These are phyloP conservation scores for Sceloporus tristichus DNA, from an alignment of 2,113 vertebrate species.

Conservation along the genomic window DNA sequence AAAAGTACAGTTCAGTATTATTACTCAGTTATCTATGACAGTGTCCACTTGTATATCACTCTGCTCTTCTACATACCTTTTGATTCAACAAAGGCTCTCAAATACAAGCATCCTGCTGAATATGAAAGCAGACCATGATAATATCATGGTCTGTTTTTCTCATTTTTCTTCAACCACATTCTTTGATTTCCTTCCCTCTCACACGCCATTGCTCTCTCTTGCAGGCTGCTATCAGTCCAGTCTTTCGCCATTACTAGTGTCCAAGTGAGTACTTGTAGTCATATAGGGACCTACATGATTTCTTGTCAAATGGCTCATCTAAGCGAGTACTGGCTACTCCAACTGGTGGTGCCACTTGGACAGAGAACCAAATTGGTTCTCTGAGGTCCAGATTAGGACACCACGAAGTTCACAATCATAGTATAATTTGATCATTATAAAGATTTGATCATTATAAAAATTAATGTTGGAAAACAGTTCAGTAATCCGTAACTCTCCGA, in stretches of 20 bases:
- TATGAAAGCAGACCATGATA: neutral
- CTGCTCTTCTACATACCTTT: neutral
- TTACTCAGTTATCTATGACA: neutral
- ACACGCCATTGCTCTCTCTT: neutral
- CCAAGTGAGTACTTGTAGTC: neutral
- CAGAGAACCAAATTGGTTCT: neutral
- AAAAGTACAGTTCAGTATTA: neutral
- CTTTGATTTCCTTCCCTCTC: neutral
- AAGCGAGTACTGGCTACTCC: neutral
- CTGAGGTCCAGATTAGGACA: neutral
- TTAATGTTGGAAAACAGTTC: neutral
- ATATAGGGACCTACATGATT: neutral
- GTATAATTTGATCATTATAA: neutral
- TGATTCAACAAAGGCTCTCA: neutral
- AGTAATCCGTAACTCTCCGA: neutral
- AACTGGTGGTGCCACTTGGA: neutral
- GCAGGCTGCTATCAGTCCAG: no score
- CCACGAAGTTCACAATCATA: neutral
- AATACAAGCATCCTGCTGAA: neutral
- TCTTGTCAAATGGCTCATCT: neutral
- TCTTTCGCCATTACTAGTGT: neutral
- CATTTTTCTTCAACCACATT: neutral
- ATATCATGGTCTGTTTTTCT: neutral
- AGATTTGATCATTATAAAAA: neutral
- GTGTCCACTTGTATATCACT: neutral